phyloP scores from a whole-genome alignment of 2,113 vertebrate species.

The Sceloporus undulatus region DNA sequence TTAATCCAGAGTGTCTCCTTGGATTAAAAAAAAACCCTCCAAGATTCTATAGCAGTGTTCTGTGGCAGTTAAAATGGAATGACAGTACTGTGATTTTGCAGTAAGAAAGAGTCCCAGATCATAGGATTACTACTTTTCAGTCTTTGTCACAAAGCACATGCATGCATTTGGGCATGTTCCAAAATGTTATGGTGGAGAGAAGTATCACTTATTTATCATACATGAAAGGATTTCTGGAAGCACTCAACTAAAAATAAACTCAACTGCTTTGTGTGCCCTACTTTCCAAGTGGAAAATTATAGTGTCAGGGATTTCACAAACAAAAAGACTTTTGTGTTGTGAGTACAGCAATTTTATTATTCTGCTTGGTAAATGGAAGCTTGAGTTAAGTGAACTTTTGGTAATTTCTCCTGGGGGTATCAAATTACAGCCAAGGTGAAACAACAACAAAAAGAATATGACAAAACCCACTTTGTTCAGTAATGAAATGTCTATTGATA shows the following conservation, averaged over 20 bases:
- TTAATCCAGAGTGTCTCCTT: no score
- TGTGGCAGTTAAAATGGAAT: no score
- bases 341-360: conserved; percentile 9
- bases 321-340: conserved; percentile 24
- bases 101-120: not conserved
- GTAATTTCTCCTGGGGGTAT: conserved; percentile 36
- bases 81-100: not conserved
- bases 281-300: conserved; percentile 15
- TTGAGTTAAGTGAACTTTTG: conserved; percentile 18
- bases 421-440: conserved; percentile 53
- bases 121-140: not conserved
- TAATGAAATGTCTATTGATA: conserved; percentile 32
- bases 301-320: conserved; percentile 22
- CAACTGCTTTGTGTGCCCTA: not conserved
- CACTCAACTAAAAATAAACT: conserved; percentile 5
- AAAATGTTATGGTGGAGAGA: not conserved
- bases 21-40: no score
- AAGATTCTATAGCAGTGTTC: no score
- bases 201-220: conserved; percentile 30
- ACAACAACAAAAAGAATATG: not conserved
- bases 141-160: not conserved
- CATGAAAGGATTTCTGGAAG: conserved; percentile 32
- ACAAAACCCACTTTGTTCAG: conserved; percentile 48
- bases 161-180: not conserved
- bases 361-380: conserved; percentile 46